Evolutionary conservation across 53 echinoderm and acorn worm species (phyloP), one percentile per base, ranked within the genome.

Genomic region (Actinopyga echinites): DNA sequence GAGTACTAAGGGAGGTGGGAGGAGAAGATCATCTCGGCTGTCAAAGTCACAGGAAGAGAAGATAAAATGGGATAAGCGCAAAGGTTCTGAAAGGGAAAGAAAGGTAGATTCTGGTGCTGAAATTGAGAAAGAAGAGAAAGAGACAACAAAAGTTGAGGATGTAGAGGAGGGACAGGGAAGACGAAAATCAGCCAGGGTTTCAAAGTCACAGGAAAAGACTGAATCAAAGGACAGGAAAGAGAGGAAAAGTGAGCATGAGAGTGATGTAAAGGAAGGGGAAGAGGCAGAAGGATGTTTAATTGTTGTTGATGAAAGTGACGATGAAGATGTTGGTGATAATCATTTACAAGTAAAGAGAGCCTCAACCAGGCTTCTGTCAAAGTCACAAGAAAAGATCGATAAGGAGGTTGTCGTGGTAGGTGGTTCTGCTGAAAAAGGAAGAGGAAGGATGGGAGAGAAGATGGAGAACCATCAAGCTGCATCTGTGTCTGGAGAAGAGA

Each of bases 11-110:
- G 74, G n/a, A 43, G 71, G 28, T 24, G 25, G 71, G 37, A 71
- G 33, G 24, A 75, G 77, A 54, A 54, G 56, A 32, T 77, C 77
- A 43, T 26, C 55, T 28, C 54, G 77, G 21, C 54, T 77, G 30
- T 77, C 77, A 31, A 55, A 43, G 77, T 77, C 77, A 77, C 77
- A 55, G 52, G 44, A 77, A 24, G 26, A 25, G 52, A 62, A 30
- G 12, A 62, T 30, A 62, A 69, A 22, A 38, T 12, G 2, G 12
- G 2, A 8, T 30, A 37, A 17, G 9, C 3, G 2, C 4, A 2
- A 15, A 36, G 37, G 3, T 19, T 19, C 34, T 32, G 69, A 36
- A n/a, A 0, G 3, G 12, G 34, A 34, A 35, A n/a, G 40, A 35
- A 37, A 69, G 23, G 33, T 29, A 62, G 28, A 30, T 30, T 30